Percentiles rank a stretch among this genome's conserved stretches.
phyloP scores from a whole-genome alignment of 92 coral and sea anemone species.

The Nematostella vectensis region DNA sequence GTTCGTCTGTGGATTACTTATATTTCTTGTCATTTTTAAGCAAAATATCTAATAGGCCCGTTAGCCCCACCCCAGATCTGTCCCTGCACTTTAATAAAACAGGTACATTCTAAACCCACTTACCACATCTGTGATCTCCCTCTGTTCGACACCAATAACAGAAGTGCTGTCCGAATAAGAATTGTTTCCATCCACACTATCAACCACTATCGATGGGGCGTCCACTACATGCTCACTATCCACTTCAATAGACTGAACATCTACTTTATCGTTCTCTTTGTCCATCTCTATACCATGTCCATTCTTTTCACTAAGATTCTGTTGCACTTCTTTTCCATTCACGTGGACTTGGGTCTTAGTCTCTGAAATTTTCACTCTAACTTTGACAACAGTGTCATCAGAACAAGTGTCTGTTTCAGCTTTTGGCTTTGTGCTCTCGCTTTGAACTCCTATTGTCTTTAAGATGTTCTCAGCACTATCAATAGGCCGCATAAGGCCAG shows the following conservation, averaged over 20 bases:
- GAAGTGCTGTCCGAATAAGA: neutral
- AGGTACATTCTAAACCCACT: too few relatives aligned
- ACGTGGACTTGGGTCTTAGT: constrained; percentile 11
- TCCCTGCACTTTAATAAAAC: too few relatives aligned
- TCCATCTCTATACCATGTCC: too few relatives aligned
- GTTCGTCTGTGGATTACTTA: too few relatives aligned
- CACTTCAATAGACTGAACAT: neutral
- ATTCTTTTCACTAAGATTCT: too few relatives aligned
- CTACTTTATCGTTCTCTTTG: neutral
- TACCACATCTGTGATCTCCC: constrained; percentile 25
- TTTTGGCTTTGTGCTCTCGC: neutral
- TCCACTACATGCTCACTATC: constrained; percentile 2
- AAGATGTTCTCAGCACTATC: constrained; percentile 3
- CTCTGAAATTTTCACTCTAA: constrained; percentile 20
- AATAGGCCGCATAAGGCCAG: neutral
- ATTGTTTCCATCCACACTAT: constrained; percentile 7
- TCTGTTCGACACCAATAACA: constrained; percentile 6
- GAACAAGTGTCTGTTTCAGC: neutral
- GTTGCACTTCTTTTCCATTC: constrained; percentile 12
- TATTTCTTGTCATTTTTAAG: too few relatives aligned
- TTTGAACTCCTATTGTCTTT: neutral
- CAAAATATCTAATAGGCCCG: too few relatives aligned
- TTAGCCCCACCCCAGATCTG: too few relatives aligned
- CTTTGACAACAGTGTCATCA: constrained; percentile 25
- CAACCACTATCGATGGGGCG: neutral